Base-by-base conservation (phyloP, 92 coral and sea anemone genomes). In the Isaurus tuberculatus region DNA sequence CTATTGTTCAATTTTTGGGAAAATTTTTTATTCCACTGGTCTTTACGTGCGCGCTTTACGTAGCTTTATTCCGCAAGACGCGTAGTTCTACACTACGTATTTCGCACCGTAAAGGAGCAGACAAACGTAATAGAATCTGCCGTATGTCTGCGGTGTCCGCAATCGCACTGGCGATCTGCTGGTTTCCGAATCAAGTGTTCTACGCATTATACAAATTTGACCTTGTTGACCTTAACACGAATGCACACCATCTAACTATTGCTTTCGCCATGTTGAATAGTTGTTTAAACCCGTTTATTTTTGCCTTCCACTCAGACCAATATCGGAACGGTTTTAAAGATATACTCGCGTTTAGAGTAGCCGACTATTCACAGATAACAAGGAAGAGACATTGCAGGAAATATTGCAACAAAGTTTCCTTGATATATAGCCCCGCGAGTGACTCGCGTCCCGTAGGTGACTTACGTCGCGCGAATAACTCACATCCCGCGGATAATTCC, bases 81-180 rank as follows among this genome's bases (percentile, higher is more conserved):
- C 57, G 27, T 5, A 51, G 67, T 33, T 89, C 92, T 58, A 77
- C 51, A n/a, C 64, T 7, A 17, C 69, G 51, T 55, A 13, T 89
- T 63, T 80, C 80, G 5, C 70, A 40, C 60, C 85, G 92, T 26
- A 36, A 42, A 27, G 92, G 92, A 28, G 15, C 2, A 9, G 88
- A 68, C 44, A 81, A 82, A 61, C 82, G 88, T 15, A 79, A 73
- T 61, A 81, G 70, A 57, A 87, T 82, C 14, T 86, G 87, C 32
- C 90, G 92, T 0, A 89, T 86, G 92, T 81, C 91, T 4, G 90
- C 92, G 15, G 81, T 74, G 1, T 82, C 92, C 3, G 79, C 92
- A 0, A 31, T 89, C 8, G 85, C 81, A 0, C 68, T 86, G 11
- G 87, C 87, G 44, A 7, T 81, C 6, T 89, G 90, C 34, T 89